Percentiles rank a stretch among this genome's conserved stretches.
phyloP scores from a whole-genome alignment of 64 coral and sea anemone genomes.

The Exaiptasia diaphana region DNA sequence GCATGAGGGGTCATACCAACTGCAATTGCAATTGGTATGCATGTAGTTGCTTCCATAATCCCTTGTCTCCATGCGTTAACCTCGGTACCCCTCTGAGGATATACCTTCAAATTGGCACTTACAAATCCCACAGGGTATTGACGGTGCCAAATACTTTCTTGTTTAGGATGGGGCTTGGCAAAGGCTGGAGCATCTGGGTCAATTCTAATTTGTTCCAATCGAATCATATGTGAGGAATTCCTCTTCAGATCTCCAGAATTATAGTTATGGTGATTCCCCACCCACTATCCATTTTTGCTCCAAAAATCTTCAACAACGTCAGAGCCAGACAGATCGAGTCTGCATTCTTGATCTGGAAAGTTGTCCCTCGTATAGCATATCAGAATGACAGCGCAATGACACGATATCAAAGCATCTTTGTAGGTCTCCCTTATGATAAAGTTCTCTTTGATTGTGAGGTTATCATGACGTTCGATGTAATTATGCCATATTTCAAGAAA shows the following conservation, averaged over 20 bases:
- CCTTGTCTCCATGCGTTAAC: conserved; percentile 25
- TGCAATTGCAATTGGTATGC: neutral
- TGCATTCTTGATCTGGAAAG: conserved; percentile 31
- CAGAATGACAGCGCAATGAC: conserved; percentile 47
- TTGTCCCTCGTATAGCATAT: conserved; percentile 53
- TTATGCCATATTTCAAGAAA: conserved; percentile 49
- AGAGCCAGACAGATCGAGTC: conserved; percentile 18
- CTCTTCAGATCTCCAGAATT: conserved; percentile 14
- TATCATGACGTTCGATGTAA: neutral
- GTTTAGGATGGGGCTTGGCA: conserved; percentile 49
- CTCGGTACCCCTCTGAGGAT: conserved; percentile 8
- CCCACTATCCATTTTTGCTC: conserved; percentile 54
- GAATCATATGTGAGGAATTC: conserved; percentile 35
- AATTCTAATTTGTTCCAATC: conserved; percentile 24
- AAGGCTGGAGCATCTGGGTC: conserved; percentile 43
- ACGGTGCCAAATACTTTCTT: conserved; percentile 42
- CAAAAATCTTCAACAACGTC: conserved; percentile 57
- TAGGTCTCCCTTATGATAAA: conserved; percentile 61
- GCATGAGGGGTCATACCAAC: conserved; percentile 25
- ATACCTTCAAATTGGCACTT: neutral
- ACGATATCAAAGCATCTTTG: conserved; percentile 30
- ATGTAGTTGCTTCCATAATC: conserved; percentile 13
- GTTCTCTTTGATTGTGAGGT: conserved; percentile 3
- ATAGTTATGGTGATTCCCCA: conserved; percentile 49
- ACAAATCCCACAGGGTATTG: neutral